A percentile compares a stretch with the other conserved stretches of the same genome.
These are phyloP conservation scores for Dexiosoma caninum DNA, from an alignment of 2,888 invertebrate genomes.

Conservation along the genomic window DNA sequence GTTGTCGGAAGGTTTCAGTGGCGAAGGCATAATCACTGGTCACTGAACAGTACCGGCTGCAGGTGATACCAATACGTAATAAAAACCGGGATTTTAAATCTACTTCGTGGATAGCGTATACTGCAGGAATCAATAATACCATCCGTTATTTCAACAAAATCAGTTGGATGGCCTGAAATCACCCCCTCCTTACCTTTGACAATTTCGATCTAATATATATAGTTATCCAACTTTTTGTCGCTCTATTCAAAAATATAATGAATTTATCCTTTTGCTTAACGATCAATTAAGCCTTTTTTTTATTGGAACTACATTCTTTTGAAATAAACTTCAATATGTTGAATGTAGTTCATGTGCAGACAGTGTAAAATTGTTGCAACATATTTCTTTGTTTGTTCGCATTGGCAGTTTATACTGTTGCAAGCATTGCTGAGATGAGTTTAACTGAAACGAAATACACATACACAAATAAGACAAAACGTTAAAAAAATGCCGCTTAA, in stretches of 20 bases:
- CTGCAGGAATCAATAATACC: no score
- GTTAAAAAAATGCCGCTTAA: neutral
- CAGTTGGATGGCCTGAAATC: no score
- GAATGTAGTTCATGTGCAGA: constrained; percentile 44
- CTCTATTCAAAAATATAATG: neutral
- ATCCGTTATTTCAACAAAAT: no score
- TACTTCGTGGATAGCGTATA: no score
- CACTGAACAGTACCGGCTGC: no score
- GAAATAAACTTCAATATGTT: constrained; percentile 48
- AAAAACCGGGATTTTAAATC: no score
- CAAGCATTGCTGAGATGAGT: constrained; percentile 1
- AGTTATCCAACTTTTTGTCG: no score
- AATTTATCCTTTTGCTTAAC: constrained; percentile 1
- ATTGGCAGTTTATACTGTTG: neutral
- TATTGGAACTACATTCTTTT: constrained; percentile 3
- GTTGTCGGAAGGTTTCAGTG: no score
- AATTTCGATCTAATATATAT: no score
- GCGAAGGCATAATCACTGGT: no score
- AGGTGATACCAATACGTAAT: no score
- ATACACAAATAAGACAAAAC: neutral
- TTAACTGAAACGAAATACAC: neutral
- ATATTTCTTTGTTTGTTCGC: constrained; percentile 18
- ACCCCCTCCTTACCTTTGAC: no score
- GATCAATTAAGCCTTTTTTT: neutral
- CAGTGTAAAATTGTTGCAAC: constrained; percentile 44